Base-by-base conservation (phyloP, 2,113 vertebrate genomes). In the Pholis gunnellus region DNA sequence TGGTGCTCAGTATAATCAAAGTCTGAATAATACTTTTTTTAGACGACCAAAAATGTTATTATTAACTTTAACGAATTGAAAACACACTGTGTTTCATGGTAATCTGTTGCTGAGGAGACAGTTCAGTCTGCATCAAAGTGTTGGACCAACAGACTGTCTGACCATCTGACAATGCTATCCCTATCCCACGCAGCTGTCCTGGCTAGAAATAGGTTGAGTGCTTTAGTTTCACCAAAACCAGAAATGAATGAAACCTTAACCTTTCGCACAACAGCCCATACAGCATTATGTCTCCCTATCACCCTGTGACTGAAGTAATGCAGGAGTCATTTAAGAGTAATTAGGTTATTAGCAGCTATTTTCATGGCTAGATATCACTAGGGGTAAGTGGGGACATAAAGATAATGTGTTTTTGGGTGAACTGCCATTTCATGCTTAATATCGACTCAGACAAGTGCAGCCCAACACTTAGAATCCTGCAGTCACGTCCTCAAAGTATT, bases 121-220 rank as follows among this genome's bases (percentile, higher is more conserved):
- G 22, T 52, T 52, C 20, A 52, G 20, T 52, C 7, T 52, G 20
- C 7, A 52, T 22, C 15, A 52, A 52, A 48, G 46, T 48, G 46
- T 46, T 46, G 15, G 44, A 46, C 14, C 44, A 46, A 17, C 44
- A 46, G 14, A 46, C 44, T 46, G 44, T 46, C 15, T 46, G 15
- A 34, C 18, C 3, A 52, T 15, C 3, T 8, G 10, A 34, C 46
- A 14, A 6, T 70, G 29, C 20, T 36, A 70, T 15, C 31, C 29
- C 46, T n/a, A 13, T 59, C 17, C 44, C 17, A 34, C 11, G 2
- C n/a, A 27, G 64, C 40, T 27, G 15, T 17, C 6, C 18, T 50
- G 44, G 66, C 29, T 50, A 50, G 34, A 52, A 70, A 52, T 70
- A 69, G 15, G 65, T 22, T 50, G 18, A 69, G 46, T 56, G 22